A percentile compares a stretch with the other conserved stretches of the same genome.
These are phyloP conservation scores for Halcyon malimbica DNA, from an alignment of 2,113 vertebrate species.

Conservation along the genomic window DNA sequence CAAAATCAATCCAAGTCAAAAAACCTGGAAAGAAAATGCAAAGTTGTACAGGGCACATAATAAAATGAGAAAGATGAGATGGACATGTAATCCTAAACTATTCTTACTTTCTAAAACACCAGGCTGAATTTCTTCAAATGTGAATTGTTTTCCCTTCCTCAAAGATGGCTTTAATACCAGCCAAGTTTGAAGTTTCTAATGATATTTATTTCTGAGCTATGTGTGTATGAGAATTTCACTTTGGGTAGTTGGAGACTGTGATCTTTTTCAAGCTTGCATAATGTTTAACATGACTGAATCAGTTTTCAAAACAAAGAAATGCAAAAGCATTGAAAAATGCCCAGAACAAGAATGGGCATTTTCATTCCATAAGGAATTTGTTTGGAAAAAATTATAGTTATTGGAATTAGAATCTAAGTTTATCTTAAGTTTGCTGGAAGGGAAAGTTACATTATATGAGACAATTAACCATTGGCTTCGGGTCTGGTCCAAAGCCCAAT, in stretches of 20 bases:
- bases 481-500: constrained; percentile 35
- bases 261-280: constrained; percentile 40
- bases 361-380: constrained; percentile 57
- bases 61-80: constrained; percentile 41
- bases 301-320: constrained; percentile 58
- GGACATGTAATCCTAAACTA: constrained; percentile 2
- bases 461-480: constrained; percentile 47
- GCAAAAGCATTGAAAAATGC: constrained; percentile 12
- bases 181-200: constrained; percentile 44
- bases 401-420: constrained; percentile 61
- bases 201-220: constrained; percentile 45
- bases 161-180: constrained; percentile 53
- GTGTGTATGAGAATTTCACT: constrained; percentile 29
- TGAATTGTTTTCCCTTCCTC: neutral
- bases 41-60: neutral
- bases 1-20: neutral
- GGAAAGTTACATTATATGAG: constrained; percentile 48
- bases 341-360: constrained; percentile 24
- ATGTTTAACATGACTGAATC: constrained; percentile 51
- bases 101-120: constrained; percentile 12
- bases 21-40: neutral
- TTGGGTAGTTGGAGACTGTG: constrained; percentile 1
- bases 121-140: constrained; percentile 25
- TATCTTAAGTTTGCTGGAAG: constrained; percentile 58
- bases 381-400: constrained; percentile 59